These are phyloP conservation scores for Dione juno DNA, from an alignment of 2,888 invertebrate species.

Conservation along the genomic window DNA sequence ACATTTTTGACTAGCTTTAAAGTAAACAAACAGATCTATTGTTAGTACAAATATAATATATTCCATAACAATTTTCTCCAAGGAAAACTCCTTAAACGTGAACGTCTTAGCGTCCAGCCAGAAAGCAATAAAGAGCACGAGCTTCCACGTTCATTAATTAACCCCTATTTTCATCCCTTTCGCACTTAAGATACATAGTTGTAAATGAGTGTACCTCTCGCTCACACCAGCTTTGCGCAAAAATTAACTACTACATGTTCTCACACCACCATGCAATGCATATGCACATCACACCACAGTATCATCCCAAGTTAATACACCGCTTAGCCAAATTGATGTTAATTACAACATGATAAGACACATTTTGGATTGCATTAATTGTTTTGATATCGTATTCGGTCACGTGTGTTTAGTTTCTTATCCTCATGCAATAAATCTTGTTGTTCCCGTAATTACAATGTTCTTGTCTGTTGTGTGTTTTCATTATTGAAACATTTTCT, in stretches of 20 bases:
- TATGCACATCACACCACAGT: constrained; percentile 64
- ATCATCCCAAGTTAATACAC: constrained; percentile 53
- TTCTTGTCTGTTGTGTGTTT: constrained; percentile 81
- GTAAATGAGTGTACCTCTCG: constrained; percentile 80
- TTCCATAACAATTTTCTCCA: constrained; percentile 70
- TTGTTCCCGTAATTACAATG: constrained; percentile 81
- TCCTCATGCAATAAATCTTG: constrained; percentile 80
- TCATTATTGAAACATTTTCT: constrained; percentile 69
- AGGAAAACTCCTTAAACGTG: constrained; percentile 80
- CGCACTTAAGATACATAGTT: constrained; percentile 72
- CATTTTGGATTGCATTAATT: constrained; percentile 62
- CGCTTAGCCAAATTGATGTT: constrained; percentile 63
- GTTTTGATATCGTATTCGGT: constrained; percentile 58
- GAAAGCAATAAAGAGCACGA: constrained; percentile 84
- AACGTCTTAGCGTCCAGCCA: constrained; percentile 81
- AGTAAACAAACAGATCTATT: not conserved
- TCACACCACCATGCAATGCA: constrained; percentile 75
- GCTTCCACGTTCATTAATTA: constrained; percentile 85
- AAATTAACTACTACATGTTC: constrained; percentile 82
- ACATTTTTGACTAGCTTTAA: not conserved
- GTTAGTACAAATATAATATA: constrained; percentile 58
- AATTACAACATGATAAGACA: constrained; percentile 69
- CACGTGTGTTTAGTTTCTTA: constrained; percentile 81
- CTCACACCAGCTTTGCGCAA: constrained; percentile 82
- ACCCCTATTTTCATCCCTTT: constrained; percentile 74